Conservation (phyloP, 2,797 vertebrate species). For the Pogoniulus pusillus region DNA sequence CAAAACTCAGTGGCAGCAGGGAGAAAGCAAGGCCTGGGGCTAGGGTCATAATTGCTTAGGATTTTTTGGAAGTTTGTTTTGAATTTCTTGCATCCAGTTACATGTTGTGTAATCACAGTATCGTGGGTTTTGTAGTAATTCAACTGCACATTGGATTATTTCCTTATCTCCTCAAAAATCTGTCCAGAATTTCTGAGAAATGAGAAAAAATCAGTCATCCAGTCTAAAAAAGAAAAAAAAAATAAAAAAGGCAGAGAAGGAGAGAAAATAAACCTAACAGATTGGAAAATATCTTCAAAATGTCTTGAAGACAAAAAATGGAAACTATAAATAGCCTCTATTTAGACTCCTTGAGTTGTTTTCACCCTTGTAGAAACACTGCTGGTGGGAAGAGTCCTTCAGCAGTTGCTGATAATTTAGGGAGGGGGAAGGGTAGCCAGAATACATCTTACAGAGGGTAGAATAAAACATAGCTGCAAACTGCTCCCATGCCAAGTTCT, state of each 20-base stretch:
- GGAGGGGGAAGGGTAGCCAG: background rate
- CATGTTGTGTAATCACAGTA: background rate
- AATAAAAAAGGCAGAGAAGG: background rate
- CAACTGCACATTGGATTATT: conserved; percentile 20
- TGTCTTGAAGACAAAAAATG: conserved; percentile 65
- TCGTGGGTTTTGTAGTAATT: conserved; percentile 3
- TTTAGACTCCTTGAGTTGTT: conserved; percentile 56
- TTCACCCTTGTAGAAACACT: conserved; percentile 12
- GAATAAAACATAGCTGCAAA: conserved; percentile 14
- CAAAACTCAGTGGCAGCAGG: background rate
- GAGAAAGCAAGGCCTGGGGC: background rate
- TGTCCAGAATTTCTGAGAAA: conserved; percentile 43
- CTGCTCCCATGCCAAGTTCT: background rate
- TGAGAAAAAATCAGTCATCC: conserved; percentile 58
- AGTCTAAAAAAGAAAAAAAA: background rate
- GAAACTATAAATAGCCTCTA: conserved; percentile 64
- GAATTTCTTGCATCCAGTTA: conserved; percentile 13
- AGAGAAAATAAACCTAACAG: conserved; percentile 58
- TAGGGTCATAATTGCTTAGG: background rate
- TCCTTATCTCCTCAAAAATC: conserved; percentile 29
- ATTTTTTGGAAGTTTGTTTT: conserved; percentile 15
- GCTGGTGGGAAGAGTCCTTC: background rate
- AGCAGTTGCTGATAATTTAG: background rate
- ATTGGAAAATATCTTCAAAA: conserved; percentile 47
- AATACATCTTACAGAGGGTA: background rate